phyloP scores from a whole-genome alignment of 2,113 vertebrate genomes.

The Thunnus thynnus region DNA sequence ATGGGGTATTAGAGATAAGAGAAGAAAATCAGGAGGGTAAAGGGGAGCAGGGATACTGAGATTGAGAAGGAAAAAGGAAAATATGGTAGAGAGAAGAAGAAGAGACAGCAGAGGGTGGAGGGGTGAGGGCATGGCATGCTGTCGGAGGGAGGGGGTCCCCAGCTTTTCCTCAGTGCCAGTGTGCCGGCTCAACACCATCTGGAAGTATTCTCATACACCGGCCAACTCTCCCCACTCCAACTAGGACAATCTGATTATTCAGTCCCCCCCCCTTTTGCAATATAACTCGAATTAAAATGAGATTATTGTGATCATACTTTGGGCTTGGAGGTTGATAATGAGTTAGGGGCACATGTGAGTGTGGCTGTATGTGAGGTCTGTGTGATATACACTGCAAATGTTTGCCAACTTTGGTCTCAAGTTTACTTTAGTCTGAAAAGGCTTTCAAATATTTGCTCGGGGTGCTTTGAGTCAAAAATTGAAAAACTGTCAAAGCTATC shows the following conservation, averaged over 20 bases:
- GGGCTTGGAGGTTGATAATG: constrained; percentile 70
- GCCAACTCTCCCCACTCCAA: constrained; percentile 82
- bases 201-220: constrained; percentile 89
- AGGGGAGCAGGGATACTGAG: constrained; percentile 12
- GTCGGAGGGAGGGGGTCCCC: constrained; percentile 78
- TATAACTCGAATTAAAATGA: constrained; percentile 83
- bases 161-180: constrained; percentile 84
- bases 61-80: constrained; percentile 30
- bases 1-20: constrained; percentile 29
- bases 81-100: constrained; percentile 15
- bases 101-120: constrained; percentile 35
- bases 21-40: constrained; percentile 50
- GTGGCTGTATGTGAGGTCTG: constrained; percentile 63
- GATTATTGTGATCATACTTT: constrained; percentile 80
- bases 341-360: constrained; percentile 63
- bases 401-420: constrained; percentile 74
- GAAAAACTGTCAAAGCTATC: constrained; percentile 67
- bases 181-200: constrained; percentile 90
- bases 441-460: constrained; percentile 70
- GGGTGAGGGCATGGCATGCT: constrained; percentile 78
- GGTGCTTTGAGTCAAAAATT: constrained; percentile 69
- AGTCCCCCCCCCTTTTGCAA: constrained; percentile 48
- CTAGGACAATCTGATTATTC: constrained; percentile 81
- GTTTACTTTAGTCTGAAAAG: constrained; percentile 69
- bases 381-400: constrained; percentile 70